These are phyloP conservation scores for Muntiacus muntjak DNA, from an alignment of 2,113 vertebrate species.

Conservation along the genomic window DNA sequence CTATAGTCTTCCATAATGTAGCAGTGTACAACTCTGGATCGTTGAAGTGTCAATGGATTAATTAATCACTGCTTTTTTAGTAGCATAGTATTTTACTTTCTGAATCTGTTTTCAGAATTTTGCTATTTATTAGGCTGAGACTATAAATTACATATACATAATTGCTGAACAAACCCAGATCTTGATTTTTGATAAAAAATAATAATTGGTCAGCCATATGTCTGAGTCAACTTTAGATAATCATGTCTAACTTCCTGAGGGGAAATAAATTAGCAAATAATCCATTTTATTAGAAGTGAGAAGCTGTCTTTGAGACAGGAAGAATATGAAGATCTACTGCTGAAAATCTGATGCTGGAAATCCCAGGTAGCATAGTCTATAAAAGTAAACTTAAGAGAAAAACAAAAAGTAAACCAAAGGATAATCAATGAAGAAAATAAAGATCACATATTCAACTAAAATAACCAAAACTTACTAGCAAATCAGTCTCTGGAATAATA, in stretches of 20 bases:
- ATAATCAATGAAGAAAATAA: not conserved
- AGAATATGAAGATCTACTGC: not conserved
- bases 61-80: not conserved
- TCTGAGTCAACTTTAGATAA: not conserved
- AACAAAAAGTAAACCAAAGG: not conserved
- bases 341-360: not conserved
- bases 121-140: not conserved
- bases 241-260: not conserved
- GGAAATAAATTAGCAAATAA: not conserved
- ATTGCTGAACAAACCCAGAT: not conserved
- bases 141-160: not conserved
- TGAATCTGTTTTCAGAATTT: not conserved
- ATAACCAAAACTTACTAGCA: not conserved
- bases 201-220: not conserved
- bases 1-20: not conserved
- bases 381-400: not conserved
- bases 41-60: not conserved
- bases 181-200: not conserved
- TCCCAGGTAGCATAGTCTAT: not conserved
- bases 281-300: not conserved
- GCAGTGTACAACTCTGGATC: not conserved
- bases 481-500: not conserved
- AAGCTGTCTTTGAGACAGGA: not conserved
- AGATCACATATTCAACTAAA: not conserved
- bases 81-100: not conserved